phyloP scores from a whole-genome alignment of 2,113 vertebrate genomes.

The Scomber colias region DNA sequence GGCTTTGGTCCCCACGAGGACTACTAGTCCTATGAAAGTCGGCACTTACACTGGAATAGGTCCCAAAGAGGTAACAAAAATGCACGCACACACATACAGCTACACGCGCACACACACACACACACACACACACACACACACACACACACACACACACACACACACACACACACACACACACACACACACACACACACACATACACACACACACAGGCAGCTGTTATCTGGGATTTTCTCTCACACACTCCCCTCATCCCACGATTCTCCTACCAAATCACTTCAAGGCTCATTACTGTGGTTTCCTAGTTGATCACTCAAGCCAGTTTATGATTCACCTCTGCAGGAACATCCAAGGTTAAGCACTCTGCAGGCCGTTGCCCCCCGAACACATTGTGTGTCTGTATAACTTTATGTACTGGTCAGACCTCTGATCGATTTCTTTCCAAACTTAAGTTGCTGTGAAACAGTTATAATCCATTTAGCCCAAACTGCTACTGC shows the following conservation, averaged over 20 bases:
- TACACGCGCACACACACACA: neutral
- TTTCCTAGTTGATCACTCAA: slow-evolving; percentile 30
- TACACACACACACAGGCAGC: slow-evolving; percentile 13
- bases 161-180: slow-evolving; percentile 2
- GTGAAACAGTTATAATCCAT: neutral
- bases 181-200: slow-evolving; percentile 8
- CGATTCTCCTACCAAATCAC: slow-evolving; percentile 31
- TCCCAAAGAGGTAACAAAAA: no score
- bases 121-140: slow-evolving; percentile 9
- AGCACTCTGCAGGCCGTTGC: neutral
- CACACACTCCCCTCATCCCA: slow-evolving; percentile 9
- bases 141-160: no score
- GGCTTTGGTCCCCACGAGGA: no score
- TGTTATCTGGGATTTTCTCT: no score
- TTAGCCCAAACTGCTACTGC: neutral
- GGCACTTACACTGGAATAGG: no score
- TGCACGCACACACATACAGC: neutral
- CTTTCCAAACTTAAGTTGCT: slow-evolving; percentile 2
- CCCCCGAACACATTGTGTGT: neutral
- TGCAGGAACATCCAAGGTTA: slow-evolving; percentile 42
- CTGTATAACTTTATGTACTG: neutral
- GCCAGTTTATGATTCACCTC: slow-evolving; percentile 41
- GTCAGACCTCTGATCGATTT: neutral
- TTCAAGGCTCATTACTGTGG: slow-evolving; percentile 50
- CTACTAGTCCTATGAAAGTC: no score